These are phyloP conservation scores for Myiopsitta monachus DNA, from an alignment of 2,113 vertebrate species.

Conservation along the genomic window DNA sequence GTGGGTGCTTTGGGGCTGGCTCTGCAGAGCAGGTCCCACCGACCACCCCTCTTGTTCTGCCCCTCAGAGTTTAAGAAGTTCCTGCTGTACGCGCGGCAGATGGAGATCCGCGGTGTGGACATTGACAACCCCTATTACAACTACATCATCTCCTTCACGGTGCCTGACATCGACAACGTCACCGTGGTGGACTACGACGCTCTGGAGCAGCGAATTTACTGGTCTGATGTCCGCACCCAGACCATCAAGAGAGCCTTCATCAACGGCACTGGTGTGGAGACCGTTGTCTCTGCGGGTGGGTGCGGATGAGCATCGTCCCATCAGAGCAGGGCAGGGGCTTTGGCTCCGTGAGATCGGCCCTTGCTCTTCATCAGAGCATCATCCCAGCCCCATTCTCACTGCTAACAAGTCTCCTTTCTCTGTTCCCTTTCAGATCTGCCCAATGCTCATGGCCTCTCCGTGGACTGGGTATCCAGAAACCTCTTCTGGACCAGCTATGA, in stretches of 20 bases:
- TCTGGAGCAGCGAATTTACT: conserved; percentile 92
- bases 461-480: conserved; percentile 97
- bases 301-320: rapidly evolving
- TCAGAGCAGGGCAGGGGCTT: neutral
- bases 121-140: conserved; percentile 97
- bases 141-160: conserved; percentile 99
- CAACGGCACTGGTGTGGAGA: conserved; percentile 95
- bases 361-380: neutral
- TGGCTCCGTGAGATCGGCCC: rapidly evolving
- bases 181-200: conserved; percentile 95
- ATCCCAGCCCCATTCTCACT: rapidly evolving
- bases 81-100: conserved; percentile 95
- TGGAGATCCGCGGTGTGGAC: conserved; percentile 96
- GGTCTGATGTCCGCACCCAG: conserved; percentile 96
- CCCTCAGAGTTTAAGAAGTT: conserved; percentile 91
- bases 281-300: conserved; percentile 83
- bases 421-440: conserved; percentile 82
- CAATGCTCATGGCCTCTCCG: conserved; percentile 92
- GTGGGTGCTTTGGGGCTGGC: rapidly evolving
- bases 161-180: conserved; percentile 96
- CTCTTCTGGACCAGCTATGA: conserved; percentile 98
- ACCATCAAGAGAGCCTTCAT: conserved; percentile 98
- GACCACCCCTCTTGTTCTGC: neutral
- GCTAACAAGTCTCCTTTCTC: rapidly evolving
- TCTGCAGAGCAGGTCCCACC: neutral